A percentile compares a stretch with the other conserved stretches of the same genome.
Evolutionary conservation across 2,113 vertebrate species (phyloP).

Genomic region (Podocnemis expansa): DNA sequence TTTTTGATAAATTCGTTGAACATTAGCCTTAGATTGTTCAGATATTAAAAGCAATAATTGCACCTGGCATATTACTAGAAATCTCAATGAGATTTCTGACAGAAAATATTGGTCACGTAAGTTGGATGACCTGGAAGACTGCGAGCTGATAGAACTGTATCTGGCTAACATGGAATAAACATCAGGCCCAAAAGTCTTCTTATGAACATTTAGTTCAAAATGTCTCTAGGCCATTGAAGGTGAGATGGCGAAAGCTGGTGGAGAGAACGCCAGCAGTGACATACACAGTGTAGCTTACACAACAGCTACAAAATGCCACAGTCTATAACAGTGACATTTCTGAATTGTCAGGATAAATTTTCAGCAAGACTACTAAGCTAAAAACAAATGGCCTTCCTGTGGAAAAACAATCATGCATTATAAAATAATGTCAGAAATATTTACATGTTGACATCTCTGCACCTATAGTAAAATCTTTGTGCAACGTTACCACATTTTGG

Average conservation of each 20-base stretch:
- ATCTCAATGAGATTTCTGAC: neutral
- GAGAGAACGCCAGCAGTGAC: neutral
- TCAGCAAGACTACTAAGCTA: neutral
- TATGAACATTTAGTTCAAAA: neutral
- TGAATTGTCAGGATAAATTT: neutral
- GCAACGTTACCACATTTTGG: neutral
- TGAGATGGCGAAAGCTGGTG: neutral
- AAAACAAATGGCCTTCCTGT: neutral
- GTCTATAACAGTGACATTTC: neutral
- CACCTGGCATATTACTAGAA: neutral
- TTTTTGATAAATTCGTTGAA: neutral
- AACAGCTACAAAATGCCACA: neutral
- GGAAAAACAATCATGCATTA: neutral
- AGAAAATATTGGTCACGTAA: neutral
- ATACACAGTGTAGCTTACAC: neutral
- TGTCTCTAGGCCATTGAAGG: rapidly evolving
- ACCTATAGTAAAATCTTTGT: neutral
- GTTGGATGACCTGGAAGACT: neutral
- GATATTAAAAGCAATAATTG: neutral
- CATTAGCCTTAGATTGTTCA: neutral
- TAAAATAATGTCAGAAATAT: neutral
- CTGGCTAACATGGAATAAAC: neutral
- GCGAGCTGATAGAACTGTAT: neutral
- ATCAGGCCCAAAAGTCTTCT: neutral
- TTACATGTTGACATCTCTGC: neutral